Evolutionary conservation across 2,113 vertebrate species (phyloP), one percentile per base, ranked within the genome.

Genomic region (Alosa alosa): DNA sequence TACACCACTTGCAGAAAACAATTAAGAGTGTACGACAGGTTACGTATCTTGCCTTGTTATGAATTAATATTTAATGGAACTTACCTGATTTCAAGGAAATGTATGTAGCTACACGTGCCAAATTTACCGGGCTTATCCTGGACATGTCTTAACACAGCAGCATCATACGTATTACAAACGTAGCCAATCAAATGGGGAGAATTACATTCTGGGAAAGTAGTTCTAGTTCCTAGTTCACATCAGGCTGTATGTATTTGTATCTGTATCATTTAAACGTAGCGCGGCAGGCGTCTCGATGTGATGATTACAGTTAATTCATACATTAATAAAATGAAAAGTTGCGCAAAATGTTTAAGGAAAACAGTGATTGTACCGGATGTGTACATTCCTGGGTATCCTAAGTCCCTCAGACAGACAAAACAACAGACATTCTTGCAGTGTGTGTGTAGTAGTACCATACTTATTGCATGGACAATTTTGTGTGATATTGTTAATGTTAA

Each of bases 171-270:
- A 25, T 31, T 78, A 46, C 75, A 86, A 78, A 78, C 72, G 31
- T 15, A 36, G 31, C 85, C 85, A 86, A 86, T 86, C 81, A 68
- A 82, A 68, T 11, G 2, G 81, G 6, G 13, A 3, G n/a, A 15
- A 22, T 1, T n/a, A 81, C n/a, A 72, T 82, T 44, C 44, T 86
- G 81, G 85, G 57, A 82, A 82, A 68, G 85, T 60, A 86, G 85
- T 85, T 85, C 50, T 52, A 17, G 50, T 6, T 7, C 55, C 18
- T 20, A 60, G 50, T 52, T 52, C 11, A 15, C 13, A 50, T 1
- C 13, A 50, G 3, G 17, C 17, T 52, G 31, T 31, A 52, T 52
- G 10, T 15, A 15, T 44, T 4, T 49, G 47, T 49, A 1, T 4
- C 18, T 1, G 20, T 25, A 31, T 31, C 1, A 10, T 68, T 68